Conservation (phyloP, 2,888 invertebrate species). For the Thymelicus acteon region DNA sequence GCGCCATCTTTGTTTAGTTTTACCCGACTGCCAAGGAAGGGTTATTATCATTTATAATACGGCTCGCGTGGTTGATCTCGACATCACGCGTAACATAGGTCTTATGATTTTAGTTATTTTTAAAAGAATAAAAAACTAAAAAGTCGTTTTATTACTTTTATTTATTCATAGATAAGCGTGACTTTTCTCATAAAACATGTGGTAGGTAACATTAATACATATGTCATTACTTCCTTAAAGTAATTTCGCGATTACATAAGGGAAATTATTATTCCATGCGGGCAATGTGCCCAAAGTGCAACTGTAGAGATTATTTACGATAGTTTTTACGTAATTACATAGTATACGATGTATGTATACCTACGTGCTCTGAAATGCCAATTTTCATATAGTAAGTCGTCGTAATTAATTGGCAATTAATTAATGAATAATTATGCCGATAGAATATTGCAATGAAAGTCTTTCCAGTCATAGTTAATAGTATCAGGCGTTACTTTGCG, state of each 20-base stretch:
- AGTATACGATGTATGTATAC: background rate
- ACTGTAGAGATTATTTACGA: slow-evolving; percentile 1
- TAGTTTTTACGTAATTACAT: slow-evolving; percentile 9
- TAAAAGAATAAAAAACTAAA: background rate
- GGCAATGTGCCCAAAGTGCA: slow-evolving; percentile 5
- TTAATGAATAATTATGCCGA: background rate
- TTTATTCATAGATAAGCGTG: background rate
- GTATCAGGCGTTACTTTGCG: too few species aligned
- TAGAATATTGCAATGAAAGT: background rate
- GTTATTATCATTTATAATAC: too few species aligned
- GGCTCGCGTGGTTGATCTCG: slow-evolving; percentile 14
- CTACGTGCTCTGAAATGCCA: background rate
- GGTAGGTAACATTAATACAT: too few species aligned
- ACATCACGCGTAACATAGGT: slow-evolving; percentile 21
- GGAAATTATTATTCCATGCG: slow-evolving; percentile 4
- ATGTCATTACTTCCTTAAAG: slow-evolving; percentile 4
- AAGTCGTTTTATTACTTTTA: background rate
- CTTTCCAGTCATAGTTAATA: too few species aligned
- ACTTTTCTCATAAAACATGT: background rate
- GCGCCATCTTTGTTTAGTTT: slow-evolving; percentile 49
- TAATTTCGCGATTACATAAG: slow-evolving; percentile 8
- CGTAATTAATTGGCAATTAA: slow-evolving; percentile 4
- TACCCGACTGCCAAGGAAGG: too few species aligned
- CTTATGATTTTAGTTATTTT: slow-evolving; percentile 23
- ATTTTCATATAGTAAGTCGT: background rate